Evolutionary conservation across 2,888 invertebrate genomes (phyloP).

Genomic region (Parthenolecanium corni): DNA sequence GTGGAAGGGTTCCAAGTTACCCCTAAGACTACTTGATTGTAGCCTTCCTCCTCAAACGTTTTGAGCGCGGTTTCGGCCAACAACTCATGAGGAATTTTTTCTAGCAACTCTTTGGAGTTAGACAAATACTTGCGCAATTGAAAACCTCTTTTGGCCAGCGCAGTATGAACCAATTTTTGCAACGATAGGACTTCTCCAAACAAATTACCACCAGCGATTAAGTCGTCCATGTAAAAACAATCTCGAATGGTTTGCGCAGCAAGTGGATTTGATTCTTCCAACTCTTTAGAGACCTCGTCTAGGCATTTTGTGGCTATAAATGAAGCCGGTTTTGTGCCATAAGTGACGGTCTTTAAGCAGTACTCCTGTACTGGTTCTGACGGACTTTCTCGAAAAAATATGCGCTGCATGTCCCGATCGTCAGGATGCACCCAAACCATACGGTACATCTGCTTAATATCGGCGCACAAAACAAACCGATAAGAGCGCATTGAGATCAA

Average conservation of each 20-base stretch:
- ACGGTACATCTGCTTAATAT: background rate
- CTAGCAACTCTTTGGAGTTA: background rate
- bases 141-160: background rate
- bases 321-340: no score
- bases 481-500: background rate
- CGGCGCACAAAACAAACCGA: background rate
- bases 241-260: background rate
- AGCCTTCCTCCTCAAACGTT: background rate
- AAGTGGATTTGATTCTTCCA: background rate
- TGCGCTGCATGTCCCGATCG: background rate
- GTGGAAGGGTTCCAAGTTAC: background rate
- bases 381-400: background rate
- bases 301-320: background rate
- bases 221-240: background rate
- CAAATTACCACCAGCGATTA: background rate
- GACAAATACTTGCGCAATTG: background rate
- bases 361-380: background rate
- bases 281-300: background rate
- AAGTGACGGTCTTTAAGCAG: background rate
- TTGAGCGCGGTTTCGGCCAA: background rate
- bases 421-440: background rate
- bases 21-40: background rate
- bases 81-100: background rate
- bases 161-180: background rate
- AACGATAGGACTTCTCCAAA: background rate